These are phyloP conservation scores for Chloropsis cyanopogon DNA, from an alignment of 2,113 vertebrate species.

Conservation along the genomic window DNA sequence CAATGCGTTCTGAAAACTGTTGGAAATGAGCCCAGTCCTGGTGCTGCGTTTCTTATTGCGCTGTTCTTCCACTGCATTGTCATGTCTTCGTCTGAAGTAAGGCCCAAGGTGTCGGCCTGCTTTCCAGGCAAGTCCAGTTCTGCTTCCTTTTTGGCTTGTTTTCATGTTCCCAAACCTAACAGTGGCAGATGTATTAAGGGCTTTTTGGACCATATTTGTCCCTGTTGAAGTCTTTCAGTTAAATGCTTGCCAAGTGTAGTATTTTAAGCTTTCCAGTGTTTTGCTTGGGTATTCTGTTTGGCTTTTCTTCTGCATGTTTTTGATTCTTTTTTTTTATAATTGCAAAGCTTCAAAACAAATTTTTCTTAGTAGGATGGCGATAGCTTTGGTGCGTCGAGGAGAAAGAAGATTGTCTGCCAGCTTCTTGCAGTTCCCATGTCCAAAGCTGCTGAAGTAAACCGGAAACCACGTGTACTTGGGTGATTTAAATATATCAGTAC, in stretches of 20 bases:
- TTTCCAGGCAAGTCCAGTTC: not conserved
- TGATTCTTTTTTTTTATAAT: not conserved
- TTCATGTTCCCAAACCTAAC: not conserved
- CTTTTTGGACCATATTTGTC: not conserved
- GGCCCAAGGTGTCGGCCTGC: not conserved
- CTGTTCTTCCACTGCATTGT: not conserved
- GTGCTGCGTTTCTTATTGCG: not conserved
- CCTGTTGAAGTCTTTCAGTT: not conserved
- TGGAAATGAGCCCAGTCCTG: not conserved
- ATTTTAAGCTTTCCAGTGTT: not conserved
- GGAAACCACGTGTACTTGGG: fast-evolving
- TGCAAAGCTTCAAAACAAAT: not conserved
- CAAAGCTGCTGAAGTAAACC: not conserved
- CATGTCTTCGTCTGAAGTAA: not conserved
- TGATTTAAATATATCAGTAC: not conserved
- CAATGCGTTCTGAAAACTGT: not conserved
- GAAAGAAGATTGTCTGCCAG: not conserved
- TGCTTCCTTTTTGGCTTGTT: not conserved
- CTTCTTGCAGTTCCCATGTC: not conserved
- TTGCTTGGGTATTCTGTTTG: not conserved
- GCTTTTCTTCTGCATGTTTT: not conserved
- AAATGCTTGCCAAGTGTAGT: not conserved
- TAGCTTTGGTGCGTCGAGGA: not conserved
- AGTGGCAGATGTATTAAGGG: not conserved
- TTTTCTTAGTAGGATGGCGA: not conserved